phyloP scores from a whole-genome alignment of 2,113 vertebrate species.

The Bos taurus region DNA sequence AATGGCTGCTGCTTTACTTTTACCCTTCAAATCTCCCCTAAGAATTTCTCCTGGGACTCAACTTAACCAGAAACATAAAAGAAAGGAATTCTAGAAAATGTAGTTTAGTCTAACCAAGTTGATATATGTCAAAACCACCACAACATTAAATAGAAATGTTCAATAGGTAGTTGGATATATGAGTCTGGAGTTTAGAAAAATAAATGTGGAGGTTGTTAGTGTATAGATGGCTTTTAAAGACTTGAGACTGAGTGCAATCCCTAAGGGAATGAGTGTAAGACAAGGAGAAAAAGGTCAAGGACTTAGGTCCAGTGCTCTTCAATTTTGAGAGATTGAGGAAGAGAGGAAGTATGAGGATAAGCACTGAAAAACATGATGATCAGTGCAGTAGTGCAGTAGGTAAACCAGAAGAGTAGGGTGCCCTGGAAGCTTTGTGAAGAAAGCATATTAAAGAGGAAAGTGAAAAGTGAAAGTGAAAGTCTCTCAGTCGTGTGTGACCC shows the following conservation, averaged over 20 bases:
- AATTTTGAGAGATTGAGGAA: background rate
- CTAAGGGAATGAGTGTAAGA: background rate
- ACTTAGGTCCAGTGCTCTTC: background rate
- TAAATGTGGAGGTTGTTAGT: background rate
- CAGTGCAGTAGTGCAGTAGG: background rate
- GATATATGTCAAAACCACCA: background rate
- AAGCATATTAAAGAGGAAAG: background rate
- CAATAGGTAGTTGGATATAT: background rate
- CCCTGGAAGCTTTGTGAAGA: background rate
- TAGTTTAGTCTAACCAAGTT: background rate
- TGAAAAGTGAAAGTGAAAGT: background rate
- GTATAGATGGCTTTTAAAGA: background rate
- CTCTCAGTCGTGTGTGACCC: rapidly evolving
- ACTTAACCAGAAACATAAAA: background rate
- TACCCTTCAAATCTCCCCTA: background rate
- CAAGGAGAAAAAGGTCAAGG: background rate
- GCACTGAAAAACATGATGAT: background rate
- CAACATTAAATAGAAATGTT: background rate
- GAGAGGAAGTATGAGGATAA: background rate
- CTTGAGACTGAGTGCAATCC: background rate
- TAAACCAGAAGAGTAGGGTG: background rate
- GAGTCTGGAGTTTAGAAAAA: background rate
- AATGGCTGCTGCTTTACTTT: background rate
- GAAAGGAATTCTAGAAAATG: background rate
- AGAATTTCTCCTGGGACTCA: background rate